These are phyloP conservation scores for Microcebus murinus DNA, from an alignment of 2,113 vertebrate species.

Conservation along the genomic window DNA sequence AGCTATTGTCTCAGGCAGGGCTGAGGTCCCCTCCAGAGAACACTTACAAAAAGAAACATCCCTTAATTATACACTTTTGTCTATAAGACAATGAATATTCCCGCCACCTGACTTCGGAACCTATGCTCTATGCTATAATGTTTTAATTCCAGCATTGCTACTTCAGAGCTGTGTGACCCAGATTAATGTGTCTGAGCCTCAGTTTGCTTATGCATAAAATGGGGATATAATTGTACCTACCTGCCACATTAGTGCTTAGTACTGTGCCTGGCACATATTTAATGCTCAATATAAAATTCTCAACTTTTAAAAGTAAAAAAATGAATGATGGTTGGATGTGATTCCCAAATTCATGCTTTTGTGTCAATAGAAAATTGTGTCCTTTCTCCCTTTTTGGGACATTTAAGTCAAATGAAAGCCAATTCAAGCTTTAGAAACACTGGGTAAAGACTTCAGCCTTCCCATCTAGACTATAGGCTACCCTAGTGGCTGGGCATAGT, in stretches of 20 bases:
- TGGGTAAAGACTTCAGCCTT: neutral
- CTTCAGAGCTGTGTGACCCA: neutral
- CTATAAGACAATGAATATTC: neutral
- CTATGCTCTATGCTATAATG: neutral
- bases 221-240: neutral
- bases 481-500: neutral
- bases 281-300: neutral
- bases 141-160: neutral
- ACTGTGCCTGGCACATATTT: neutral
- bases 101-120: neutral
- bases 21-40: neutral
- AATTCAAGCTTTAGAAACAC: neutral
- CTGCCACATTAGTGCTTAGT: conserved; percentile 1
- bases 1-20: neutral
- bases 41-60: neutral
- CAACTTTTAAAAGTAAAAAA: conserved; percentile 16
- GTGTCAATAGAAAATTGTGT: neutral
- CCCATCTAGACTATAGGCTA: neutral
- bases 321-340: neutral
- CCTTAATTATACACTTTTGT: neutral
- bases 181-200: neutral
- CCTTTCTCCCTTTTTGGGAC: conserved; percentile 17
- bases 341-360: conserved; percentile 5
- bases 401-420: conserved; percentile 30
- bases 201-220: conserved; percentile 42